A percentile compares a stretch with the other conserved stretches of the same genome.
phyloP scores from a whole-genome alignment of 35 echinoderm and acorn worm species.

The Ptychodera flava region DNA sequence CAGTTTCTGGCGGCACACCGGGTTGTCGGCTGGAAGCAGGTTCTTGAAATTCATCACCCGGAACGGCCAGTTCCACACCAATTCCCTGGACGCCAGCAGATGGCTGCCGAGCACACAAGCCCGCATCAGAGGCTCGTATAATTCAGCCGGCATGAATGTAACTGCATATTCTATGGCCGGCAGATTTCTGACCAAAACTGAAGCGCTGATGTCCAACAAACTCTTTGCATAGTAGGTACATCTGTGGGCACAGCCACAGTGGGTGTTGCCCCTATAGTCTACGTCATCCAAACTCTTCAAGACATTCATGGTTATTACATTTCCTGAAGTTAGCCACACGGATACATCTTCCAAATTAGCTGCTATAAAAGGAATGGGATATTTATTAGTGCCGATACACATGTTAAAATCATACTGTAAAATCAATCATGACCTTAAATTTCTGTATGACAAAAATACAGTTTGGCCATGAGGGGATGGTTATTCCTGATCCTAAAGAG shows the following conservation, averaged over 20 bases:
- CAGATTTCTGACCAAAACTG: background rate
- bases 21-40: background rate
- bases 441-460: too few species aligned
- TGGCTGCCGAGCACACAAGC: background rate
- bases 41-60: background rate
- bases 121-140: background rate
- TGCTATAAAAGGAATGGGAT: too few species aligned
- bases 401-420: too few species aligned
- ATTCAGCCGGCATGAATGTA: background rate
- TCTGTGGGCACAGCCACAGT: background rate
- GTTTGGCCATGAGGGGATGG: too few species aligned
- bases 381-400: too few species aligned
- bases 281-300: background rate
- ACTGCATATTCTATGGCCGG: background rate
- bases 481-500: too few species aligned
- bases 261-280: background rate
- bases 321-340: too few species aligned
- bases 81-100: background rate
- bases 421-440: too few species aligned
- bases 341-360: too few species aligned
- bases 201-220: background rate
- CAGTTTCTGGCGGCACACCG: background rate
- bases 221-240: background rate
- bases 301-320: background rate
- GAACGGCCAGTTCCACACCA: background rate